Percentiles rank a stretch among this genome's conserved stretches.
Evolutionary conservation across 2,113 vertebrate genomes (phyloP).

Genomic region (Pachycephala philippinensis): DNA sequence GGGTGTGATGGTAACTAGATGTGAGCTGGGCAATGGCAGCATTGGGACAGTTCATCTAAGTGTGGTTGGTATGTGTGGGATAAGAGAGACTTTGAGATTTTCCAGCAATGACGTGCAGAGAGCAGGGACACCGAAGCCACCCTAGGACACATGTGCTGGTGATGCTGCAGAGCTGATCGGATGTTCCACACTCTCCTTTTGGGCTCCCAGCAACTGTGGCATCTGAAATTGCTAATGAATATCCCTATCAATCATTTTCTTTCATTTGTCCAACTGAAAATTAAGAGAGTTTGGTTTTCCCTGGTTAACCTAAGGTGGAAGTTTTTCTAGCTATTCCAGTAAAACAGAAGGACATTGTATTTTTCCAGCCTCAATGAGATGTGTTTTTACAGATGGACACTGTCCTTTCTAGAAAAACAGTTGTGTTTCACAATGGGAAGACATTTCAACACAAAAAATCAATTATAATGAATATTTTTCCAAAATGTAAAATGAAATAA

Average conservation of each 20-base stretch:
- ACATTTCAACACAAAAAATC: neutral
- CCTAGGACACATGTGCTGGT: rapidly evolving
- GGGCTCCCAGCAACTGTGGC: neutral
- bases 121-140: rapidly evolving
- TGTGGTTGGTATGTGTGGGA: neutral
- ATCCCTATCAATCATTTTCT: neutral
- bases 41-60: neutral
- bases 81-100: neutral
- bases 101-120: neutral
- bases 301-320: neutral
- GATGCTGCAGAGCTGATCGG: neutral
- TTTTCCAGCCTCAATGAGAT: neutral
- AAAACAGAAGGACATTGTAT: neutral
- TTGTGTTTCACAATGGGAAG: neutral
- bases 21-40: neutral
- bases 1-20: neutral
- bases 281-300: neutral
- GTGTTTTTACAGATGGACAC: neutral
- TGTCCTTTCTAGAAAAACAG: neutral
- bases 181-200: neutral
- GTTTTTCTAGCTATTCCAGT: neutral
- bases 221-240: neutral
- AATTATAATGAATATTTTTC: neutral
- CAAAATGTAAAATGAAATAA: neutral
- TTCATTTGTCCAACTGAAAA: neutral